Base-by-base conservation (phyloP, 2,888 invertebrate genomes). In the Xestia ashworthii region DNA sequence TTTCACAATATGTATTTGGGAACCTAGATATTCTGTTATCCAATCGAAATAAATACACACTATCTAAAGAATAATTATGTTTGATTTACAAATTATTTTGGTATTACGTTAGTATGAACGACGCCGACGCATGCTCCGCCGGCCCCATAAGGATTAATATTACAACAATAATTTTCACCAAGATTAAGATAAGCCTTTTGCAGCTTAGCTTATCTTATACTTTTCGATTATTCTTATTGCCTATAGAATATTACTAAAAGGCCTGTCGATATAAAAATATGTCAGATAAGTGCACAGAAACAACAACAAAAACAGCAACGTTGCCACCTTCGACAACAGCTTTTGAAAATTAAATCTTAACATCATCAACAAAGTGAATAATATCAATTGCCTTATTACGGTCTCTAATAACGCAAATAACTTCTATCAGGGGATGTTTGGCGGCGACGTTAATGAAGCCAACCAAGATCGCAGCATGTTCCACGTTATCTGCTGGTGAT, bases 401-500 rank as follows among this genome's bases (percentile, higher is more conserved):
- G 19, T n/a, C 25, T 53, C 83, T n/a, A n/a, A 19, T 19, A 32
- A 72, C n/a, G 32, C 41, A 62, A 79, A 68, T 48, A 41, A 55
- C 32, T 46, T 65, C 3, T 53, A 46, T 38, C 44, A 48, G 38
- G 19, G 25, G 25, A 72, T 72, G 55, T 70, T 67, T 66, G 79
- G 60, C 11, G 68, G 16, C 16, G 64, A 64, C 71, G 62, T 69
- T 60, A 82, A 79, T 75, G 44, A 73, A 80, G 80, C 68, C 53
- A 65, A 73, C 80, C 67, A 68, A 53, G 64, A 73, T 80, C 67
- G 60, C 64, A 50, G 58, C 68, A 71, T 71, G 73, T 83, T 80
- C 66, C 64, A 73, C 64, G 75, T 71, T 83, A 80, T 81, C 86
- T 86, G 84, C 41, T 22, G 46, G 79, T 83, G 85, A 86, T 86